These are phyloP conservation scores for Epizoanthus ramosus DNA, from an alignment of 92 coral and sea anemone genomes.

Conservation along the genomic window DNA sequence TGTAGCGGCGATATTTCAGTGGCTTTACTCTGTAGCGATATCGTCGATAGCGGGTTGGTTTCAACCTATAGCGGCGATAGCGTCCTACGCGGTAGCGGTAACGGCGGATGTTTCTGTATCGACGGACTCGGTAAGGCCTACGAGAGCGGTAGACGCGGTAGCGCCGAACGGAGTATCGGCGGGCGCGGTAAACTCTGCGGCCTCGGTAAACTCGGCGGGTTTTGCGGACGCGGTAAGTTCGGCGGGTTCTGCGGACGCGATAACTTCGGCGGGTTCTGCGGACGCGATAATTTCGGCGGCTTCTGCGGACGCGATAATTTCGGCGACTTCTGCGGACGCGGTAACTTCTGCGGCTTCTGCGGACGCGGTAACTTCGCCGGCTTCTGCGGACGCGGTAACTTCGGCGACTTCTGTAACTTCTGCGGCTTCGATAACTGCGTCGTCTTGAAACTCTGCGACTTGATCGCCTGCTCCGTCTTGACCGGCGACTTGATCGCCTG, in stretches of 20 bases:
- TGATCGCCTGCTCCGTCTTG: conserved; percentile 8
- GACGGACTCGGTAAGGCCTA: not conserved
- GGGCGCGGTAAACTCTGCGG: conserved; percentile 14
- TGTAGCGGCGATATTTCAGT: not conserved
- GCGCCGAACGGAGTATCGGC: conserved; percentile 10
- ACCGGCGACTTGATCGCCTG: not conserved
- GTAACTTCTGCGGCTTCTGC: not conserved
- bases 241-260: not conserved
- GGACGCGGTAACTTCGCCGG: not conserved
- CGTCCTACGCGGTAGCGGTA: not conserved
- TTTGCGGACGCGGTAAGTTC: not conserved
- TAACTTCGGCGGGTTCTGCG: conserved; percentile 5
- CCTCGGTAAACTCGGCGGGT: not conserved
- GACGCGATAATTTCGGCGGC: not conserved
- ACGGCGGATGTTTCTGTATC: not conserved
- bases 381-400: not conserved
- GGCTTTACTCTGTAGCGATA: conserved; percentile 14
- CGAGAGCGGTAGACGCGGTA: conserved; percentile 14
- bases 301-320: not conserved
- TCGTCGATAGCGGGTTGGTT: conserved; percentile 26
- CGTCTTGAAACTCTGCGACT: not conserved
- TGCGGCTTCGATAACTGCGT: conserved; percentile 18
- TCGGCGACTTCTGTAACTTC: conserved; percentile 11
- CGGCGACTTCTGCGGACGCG: not conserved
- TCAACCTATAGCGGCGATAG: conserved; percentile 21